These are phyloP conservation scores for Apodemus sylvaticus DNA, from an alignment of 2,113 vertebrate species.

Conservation along the genomic window DNA sequence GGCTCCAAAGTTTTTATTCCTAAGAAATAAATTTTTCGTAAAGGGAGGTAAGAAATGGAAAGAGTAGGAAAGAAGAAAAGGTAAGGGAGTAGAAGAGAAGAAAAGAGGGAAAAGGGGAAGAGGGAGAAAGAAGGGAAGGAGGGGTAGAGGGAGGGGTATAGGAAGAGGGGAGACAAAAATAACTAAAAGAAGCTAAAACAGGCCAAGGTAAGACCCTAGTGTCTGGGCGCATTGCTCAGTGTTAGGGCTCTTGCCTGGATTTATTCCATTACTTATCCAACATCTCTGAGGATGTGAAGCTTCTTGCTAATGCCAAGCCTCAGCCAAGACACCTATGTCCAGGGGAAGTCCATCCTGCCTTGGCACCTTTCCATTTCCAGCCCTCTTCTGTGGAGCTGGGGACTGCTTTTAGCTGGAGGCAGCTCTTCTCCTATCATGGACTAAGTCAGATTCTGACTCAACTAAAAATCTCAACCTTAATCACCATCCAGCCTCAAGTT, in stretches of 20 bases:
- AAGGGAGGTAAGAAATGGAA: not conserved
- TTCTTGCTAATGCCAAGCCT: not conserved
- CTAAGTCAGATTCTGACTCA: not conserved
- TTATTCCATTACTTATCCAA: not conserved
- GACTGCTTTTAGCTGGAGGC: not conserved
- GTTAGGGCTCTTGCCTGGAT: too few species aligned
- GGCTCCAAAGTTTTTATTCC: not conserved
- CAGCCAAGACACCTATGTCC: rapidly evolving
- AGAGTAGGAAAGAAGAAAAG: not conserved
- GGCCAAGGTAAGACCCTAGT: not conserved
- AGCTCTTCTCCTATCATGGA: not conserved
- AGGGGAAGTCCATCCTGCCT: not conserved
- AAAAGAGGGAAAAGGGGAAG: not conserved
- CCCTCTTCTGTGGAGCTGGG: not conserved
- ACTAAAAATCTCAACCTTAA: not conserved
- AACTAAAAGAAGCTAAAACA: slow-evolving; percentile 2
- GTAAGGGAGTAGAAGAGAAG: not conserved
- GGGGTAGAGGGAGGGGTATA: rapidly evolving
- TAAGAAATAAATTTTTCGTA: not conserved
- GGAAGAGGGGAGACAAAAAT: not conserved
- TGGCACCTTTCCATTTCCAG: not conserved
- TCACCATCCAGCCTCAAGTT: not conserved
- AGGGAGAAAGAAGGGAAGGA: rapidly evolving
- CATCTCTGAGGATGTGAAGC: not conserved
- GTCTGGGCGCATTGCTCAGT: not conserved